Evolutionary conservation across 2,888 invertebrate species (phyloP), one percentile per base, ranked within the genome.

Genomic region (Troides helena): DNA sequence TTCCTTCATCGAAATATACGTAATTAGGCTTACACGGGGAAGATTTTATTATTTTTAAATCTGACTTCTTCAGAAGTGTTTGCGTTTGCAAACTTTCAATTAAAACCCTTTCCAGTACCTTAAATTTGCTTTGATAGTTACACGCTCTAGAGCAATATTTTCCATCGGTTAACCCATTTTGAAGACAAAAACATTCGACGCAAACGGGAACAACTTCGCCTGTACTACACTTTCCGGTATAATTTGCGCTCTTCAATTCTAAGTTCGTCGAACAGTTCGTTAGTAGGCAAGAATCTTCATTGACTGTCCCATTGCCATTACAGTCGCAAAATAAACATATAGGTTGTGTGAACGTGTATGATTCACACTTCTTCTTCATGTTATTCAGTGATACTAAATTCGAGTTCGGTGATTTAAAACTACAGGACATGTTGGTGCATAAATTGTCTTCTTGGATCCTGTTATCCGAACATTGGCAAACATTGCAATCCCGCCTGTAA

Each of bases 311-410:
- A 50, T 82, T 76, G 8, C 77, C 67, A 68, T 76, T 80, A 65
- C 92, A 92, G 69, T 87, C 85, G 66, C 92, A 92, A 72, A 86
- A 91, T 18, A 85, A 75, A 72, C 92, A 92, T 75, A 77, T 84
- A 0, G 85, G 81, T n/a, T 76, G 78, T 0, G 85, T 84, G 72
- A 87, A 91, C 36, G 75, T 83, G 59, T 86, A 78, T 2, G 87
- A 83, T 2, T 70, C 72, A 70, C 92, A 92, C 56, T 72, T 69
- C 2, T 69, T 74, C 2, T 75, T 67, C 56, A 69, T 72, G 59
- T 78, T 81, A 67, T 75, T 83, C 21, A 87, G 14, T 61, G 66
- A 7, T 71, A 71, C 30, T 84, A 73, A 5, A 79, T 72, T 46
- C 72, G 73, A 1, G 76, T 73, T 56, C 72, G 71, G 30, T 6